Evolutionary conservation across 2,113 vertebrate genomes (phyloP).

Genomic region (Zootoca vivipara): DNA sequence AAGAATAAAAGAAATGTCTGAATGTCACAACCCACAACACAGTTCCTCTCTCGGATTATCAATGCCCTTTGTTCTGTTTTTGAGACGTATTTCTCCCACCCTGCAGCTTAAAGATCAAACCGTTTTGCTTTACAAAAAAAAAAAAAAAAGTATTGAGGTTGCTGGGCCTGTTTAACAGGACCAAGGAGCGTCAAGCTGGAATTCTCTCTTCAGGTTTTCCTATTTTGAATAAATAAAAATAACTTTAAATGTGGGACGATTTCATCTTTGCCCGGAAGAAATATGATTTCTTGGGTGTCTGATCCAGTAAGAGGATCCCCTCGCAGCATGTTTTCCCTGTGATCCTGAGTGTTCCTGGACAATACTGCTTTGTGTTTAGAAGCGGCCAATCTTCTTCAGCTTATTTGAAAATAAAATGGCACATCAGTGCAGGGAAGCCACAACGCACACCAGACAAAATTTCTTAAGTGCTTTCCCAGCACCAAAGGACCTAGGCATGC

Average conservation of each 20-base stretch:
- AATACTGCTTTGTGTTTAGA: constrained; percentile 47
- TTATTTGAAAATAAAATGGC: constrained; percentile 56
- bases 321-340: no score
- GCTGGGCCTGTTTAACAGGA: constrained; percentile 63
- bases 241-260: constrained; percentile 8
- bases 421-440: constrained; percentile 65
- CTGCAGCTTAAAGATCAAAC: constrained; percentile 50
- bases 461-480: constrained; percentile 61
- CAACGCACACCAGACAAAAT: constrained; percentile 45
- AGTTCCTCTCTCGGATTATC: constrained; percentile 54
- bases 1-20: constrained; percentile 52
- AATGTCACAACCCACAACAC: constrained; percentile 62
- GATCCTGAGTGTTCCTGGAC: constrained; percentile 50
- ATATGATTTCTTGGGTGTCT: constrained; percentile 32
- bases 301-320: background rate
- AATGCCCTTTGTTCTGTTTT: constrained; percentile 53
- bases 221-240: constrained; percentile 72
- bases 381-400: constrained; percentile 49
- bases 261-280: constrained; percentile 23
- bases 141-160: background rate
- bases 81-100: constrained; percentile 47
- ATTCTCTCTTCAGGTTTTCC: constrained; percentile 49
- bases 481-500: constrained; percentile 62
- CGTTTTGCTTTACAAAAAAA: constrained; percentile 33
- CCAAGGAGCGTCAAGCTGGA: constrained; percentile 54